Conservation (phyloP, 2,888 invertebrate species). For the Nematopogon swammerdamellus region DNA sequence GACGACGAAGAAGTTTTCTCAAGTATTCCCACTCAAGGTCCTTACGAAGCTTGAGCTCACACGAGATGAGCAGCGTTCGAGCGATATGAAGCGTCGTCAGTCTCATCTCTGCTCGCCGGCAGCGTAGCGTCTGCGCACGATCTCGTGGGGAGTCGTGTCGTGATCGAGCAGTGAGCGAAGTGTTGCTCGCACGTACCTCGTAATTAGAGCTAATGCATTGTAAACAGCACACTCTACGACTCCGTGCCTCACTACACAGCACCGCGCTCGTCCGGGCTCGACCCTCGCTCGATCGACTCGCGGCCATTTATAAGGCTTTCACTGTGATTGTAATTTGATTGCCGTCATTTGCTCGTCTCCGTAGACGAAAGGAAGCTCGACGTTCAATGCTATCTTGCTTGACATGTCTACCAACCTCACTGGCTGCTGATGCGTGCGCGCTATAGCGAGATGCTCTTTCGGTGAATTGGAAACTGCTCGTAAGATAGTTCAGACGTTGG, state of each 20-base stretch:
- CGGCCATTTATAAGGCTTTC: conserved; percentile 35
- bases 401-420: too few relatives aligned
- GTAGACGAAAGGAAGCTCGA: conserved; percentile 18
- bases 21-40: too few relatives aligned
- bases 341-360: conserved; percentile 38
- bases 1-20: too few relatives aligned
- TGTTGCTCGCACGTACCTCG: conserved; percentile 25
- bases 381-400: too few relatives aligned
- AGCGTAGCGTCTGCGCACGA: neutral
- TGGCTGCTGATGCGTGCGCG: too few relatives aligned
- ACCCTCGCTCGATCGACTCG: conserved; percentile 17
- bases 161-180: conserved; percentile 10
- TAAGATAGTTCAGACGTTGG: too few relatives aligned
- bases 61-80: too few relatives aligned
- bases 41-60: too few relatives aligned
- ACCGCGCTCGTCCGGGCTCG: conserved; percentile 16
- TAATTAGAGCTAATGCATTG: conserved; percentile 41
- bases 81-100: too few relatives aligned
- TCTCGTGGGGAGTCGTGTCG: neutral
- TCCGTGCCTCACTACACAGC: neutral
- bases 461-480: too few relatives aligned
- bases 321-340: conserved; percentile 47
- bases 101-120: too few relatives aligned
- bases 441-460: too few relatives aligned
- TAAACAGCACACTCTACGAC: conserved; percentile 28